phyloP scores from a whole-genome alignment of 2,888 invertebrate species.

The Drosophila seclusa region DNA sequence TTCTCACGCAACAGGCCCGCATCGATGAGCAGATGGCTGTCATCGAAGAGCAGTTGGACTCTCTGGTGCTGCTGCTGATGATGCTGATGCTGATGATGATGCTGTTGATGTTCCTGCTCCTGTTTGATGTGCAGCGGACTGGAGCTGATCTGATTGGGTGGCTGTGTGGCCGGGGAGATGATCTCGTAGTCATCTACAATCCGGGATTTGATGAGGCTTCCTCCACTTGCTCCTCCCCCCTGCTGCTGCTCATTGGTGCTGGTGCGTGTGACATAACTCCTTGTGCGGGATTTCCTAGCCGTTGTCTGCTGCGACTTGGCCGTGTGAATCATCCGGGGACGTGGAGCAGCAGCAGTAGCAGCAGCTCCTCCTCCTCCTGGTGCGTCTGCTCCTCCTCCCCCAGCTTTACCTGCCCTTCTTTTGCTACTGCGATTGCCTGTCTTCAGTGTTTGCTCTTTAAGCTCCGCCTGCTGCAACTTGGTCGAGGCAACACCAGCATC shows the following conservation, averaged over 20 bases:
- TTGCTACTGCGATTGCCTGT: constrained; percentile 56
- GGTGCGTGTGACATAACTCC: constrained; percentile 86
- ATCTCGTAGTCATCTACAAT: constrained; percentile 84
- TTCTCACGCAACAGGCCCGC: constrained; percentile 81
- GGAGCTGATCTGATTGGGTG: constrained; percentile 82
- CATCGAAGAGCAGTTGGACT: constrained; percentile 82
- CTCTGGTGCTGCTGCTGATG: constrained; percentile 61
- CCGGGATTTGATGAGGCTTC: constrained; percentile 48
- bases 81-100: constrained; percentile 31
- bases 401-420: constrained; percentile 45
- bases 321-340: constrained; percentile 92
- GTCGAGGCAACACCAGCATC: constrained; percentile 28
- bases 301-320: constrained; percentile 86
- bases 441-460: background rate
- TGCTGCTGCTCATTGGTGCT: constrained; percentile 41
- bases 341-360: constrained; percentile 73
- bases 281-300: constrained; percentile 86
- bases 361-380: constrained; percentile 58
- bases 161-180: constrained; percentile 80
- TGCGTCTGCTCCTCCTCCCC: constrained; percentile 30
- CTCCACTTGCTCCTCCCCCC: constrained; percentile 22
- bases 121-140: constrained; percentile 82
- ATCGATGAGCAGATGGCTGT: constrained; percentile 81
- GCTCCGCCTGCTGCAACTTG: constrained; percentile 30
- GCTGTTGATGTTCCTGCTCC: constrained; percentile 69